Percentiles rank a stretch among this genome's conserved stretches.
These are phyloP conservation scores for Eurystomus gularis DNA, from an alignment of 2,113 vertebrate genomes.

Conservation along the genomic window DNA sequence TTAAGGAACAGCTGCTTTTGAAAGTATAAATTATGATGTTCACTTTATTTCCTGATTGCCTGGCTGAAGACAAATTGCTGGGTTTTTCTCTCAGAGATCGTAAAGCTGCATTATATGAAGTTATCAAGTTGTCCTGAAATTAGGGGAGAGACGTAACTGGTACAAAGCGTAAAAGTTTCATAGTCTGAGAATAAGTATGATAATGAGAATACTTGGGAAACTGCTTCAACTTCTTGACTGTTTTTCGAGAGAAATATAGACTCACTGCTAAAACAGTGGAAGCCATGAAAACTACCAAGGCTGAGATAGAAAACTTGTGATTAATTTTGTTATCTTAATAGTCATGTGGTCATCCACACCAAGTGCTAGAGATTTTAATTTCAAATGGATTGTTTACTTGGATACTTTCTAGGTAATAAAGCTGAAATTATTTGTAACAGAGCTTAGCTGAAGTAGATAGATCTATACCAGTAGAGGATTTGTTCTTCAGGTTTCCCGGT, in stretches of 20 bases:
- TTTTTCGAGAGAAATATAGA: not conserved
- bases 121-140: constrained; percentile 7
- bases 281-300: not conserved
- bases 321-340: constrained; percentile 29
- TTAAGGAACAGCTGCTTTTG: constrained; percentile 2
- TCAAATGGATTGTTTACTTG: constrained; percentile 56
- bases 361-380: constrained; percentile 15
- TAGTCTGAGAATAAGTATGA: not conserved
- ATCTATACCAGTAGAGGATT: not conserved
- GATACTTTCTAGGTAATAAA: constrained; percentile 55
- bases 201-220: not conserved
- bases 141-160: not conserved
- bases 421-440: not conserved
- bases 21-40: not conserved
- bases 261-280: not conserved
- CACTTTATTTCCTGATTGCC: not conserved
- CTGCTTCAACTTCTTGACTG: not conserved
- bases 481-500: constrained; percentile 33
- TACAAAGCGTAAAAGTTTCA: not conserved
- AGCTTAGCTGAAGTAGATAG: not conserved
- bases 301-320: not conserved
- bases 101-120: constrained; percentile 15
- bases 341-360: constrained; percentile 22
- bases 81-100: not conserved
- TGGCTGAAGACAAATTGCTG: not conserved